phyloP scores from a whole-genome alignment of 2,797 vertebrate genomes.

The Sebastes dallii region DNA sequence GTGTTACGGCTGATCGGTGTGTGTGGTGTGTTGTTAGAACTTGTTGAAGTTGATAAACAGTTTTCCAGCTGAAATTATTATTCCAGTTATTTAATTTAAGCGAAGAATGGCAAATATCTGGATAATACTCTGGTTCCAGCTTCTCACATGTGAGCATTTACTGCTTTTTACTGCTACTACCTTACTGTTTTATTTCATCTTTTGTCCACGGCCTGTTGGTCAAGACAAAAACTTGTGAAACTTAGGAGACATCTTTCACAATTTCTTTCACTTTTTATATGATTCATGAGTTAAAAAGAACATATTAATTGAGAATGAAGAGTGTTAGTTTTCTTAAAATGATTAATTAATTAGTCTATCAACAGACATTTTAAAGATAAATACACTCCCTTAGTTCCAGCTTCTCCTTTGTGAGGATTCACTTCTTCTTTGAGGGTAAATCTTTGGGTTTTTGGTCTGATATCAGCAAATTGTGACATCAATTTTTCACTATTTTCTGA shows the following conservation, averaged over 20 bases:
- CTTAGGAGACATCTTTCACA: neutral
- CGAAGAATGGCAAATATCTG: neutral
- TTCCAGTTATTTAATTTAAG: neutral
- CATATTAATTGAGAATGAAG: neutral
- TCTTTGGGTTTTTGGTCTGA: neutral
- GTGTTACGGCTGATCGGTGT: no score
- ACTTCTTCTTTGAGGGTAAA: neutral
- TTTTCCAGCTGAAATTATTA: neutral
- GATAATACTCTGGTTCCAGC: neutral
- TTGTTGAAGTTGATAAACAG: neutral
- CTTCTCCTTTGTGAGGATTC: neutral
- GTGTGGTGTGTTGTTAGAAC: no score
- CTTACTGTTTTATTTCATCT: neutral
- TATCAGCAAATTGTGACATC: neutral
- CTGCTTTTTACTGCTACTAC: neutral
- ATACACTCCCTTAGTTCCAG: neutral
- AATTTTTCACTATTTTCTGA: neutral
- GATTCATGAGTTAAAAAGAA: neutral
- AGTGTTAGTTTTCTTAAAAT: neutral
- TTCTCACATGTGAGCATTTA: neutral
- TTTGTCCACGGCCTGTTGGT: neutral
- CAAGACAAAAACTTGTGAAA: neutral
- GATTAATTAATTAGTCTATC: neutral
- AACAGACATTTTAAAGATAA: neutral
- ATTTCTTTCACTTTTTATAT: neutral